These are phyloP conservation scores for Jordanella pulchra DNA, from an alignment of 2,797 vertebrate genomes.

Conservation along the genomic window DNA sequence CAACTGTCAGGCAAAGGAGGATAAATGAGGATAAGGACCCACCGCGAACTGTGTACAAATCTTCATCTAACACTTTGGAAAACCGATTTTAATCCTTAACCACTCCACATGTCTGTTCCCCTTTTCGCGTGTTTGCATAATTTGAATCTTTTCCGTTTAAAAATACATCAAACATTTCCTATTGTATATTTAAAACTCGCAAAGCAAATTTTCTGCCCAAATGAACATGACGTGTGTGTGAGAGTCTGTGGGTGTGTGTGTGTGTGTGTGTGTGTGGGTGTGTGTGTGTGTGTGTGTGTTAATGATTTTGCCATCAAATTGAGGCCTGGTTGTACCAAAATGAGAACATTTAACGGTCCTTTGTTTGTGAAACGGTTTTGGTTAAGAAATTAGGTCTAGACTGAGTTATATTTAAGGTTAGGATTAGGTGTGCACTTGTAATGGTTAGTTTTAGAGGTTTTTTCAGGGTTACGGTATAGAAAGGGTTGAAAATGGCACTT, in stretches of 20 bases:
- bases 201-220: not conserved
- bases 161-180: conserved; percentile 11
- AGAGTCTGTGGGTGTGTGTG: not conserved
- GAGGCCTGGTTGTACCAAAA: too few relatives aligned
- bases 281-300: too few relatives aligned
- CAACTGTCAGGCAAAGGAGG: conserved; percentile 14
- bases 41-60: conserved; percentile 15
- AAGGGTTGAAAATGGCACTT: too few relatives aligned
- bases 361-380: too few relatives aligned
- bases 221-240: too few relatives aligned
- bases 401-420: too few relatives aligned
- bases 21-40: conserved; percentile 18
- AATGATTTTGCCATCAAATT: too few relatives aligned
- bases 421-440: too few relatives aligned
- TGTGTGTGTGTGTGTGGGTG: not conserved
- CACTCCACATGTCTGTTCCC: conserved; percentile 2
- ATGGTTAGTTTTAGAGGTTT: too few relatives aligned
- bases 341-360: too few relatives aligned
- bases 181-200: not conserved
- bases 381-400: too few relatives aligned
- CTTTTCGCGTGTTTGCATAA: conserved; percentile 7
- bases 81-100: conserved; percentile 11
- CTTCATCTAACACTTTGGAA: conserved; percentile 23
- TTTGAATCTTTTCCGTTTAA: not conserved
- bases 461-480: too few relatives aligned